Evolutionary conservation across 1,140 invertebrate genomes (phyloP).

Genomic region (Wiebesia pumilae): DNA sequence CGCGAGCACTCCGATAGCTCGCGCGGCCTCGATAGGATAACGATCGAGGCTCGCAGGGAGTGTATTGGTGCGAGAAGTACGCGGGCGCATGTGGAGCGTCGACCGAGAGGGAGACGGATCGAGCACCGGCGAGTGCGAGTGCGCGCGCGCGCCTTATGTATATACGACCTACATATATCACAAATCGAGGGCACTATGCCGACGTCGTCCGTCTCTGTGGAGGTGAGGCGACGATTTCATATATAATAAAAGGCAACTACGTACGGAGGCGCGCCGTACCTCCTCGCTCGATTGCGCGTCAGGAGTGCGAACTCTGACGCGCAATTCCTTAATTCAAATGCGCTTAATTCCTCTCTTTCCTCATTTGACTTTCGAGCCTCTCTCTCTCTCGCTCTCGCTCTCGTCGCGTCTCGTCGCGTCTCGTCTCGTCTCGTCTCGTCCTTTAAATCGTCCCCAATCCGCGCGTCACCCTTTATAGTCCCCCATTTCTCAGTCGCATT

Average conservation of each 20-base stretch:
- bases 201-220: constrained; percentile 14
- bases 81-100: constrained; percentile 42
- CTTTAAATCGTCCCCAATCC: no score
- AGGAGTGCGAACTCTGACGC: no score
- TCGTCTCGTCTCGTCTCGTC: neutral
- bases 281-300: neutral
- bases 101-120: constrained; percentile 43
- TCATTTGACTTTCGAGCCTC: constrained; percentile 26
- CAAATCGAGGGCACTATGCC: constrained; percentile 54
- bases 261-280: neutral
- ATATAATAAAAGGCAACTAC: constrained; percentile 19
- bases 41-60: constrained; percentile 40
- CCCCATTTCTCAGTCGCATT: neutral
- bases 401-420: neutral
- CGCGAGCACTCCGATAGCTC: neutral
- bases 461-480: no score
- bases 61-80: neutral
- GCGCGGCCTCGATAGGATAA: constrained; percentile 48
- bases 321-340: neutral
- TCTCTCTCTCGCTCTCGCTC: neutral
- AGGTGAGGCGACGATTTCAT: constrained; percentile 40
- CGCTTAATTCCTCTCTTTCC: constrained; percentile 15
- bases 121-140: constrained; percentile 1
- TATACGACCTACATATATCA: constrained; percentile 55
- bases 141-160: constrained; percentile 43